phyloP scores from a whole-genome alignment of 2,797 vertebrate species.

The Onychomys leucogaster region DNA sequence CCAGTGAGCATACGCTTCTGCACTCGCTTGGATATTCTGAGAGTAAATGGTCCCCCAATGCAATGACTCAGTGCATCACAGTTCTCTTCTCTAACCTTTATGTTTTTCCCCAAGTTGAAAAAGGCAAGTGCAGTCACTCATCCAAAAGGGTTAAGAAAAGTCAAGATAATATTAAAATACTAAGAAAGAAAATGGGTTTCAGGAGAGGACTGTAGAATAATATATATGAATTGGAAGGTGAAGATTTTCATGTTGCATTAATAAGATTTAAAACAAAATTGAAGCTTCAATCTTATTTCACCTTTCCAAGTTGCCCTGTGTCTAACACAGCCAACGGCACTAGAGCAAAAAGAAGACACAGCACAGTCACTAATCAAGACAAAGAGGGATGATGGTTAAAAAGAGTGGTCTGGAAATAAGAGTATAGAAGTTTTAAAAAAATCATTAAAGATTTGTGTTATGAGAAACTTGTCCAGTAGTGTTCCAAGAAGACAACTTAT shows the following conservation, averaged over 20 bases:
- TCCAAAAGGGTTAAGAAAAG: constrained; percentile 75
- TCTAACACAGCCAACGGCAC: background rate
- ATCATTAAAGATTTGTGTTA: background rate
- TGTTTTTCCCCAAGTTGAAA: constrained; percentile 69
- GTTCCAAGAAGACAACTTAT: background rate
- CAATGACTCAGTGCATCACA: background rate
- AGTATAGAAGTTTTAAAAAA: background rate
- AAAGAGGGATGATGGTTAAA: background rate
- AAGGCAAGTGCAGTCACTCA: constrained; percentile 76
- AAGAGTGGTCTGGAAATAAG: background rate
- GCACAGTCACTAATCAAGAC: background rate
- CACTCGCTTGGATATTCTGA: background rate
- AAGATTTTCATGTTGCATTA: background rate
- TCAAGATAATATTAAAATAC: constrained; percentile 50
- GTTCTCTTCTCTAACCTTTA: constrained; percentile 66
- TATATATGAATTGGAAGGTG: background rate
- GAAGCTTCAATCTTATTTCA: background rate
- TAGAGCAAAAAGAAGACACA: background rate
- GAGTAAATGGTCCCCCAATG: constrained; percentile 59
- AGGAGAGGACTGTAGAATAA: constrained; percentile 30
- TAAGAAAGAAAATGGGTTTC: constrained; percentile 58
- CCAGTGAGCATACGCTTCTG: background rate
- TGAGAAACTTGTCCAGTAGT: background rate
- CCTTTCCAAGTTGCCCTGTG: background rate
- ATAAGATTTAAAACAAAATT: background rate